These are phyloP conservation scores for Melanotaenia duboulayi DNA, from an alignment of 2,113 vertebrate genomes.

Conservation along the genomic window DNA sequence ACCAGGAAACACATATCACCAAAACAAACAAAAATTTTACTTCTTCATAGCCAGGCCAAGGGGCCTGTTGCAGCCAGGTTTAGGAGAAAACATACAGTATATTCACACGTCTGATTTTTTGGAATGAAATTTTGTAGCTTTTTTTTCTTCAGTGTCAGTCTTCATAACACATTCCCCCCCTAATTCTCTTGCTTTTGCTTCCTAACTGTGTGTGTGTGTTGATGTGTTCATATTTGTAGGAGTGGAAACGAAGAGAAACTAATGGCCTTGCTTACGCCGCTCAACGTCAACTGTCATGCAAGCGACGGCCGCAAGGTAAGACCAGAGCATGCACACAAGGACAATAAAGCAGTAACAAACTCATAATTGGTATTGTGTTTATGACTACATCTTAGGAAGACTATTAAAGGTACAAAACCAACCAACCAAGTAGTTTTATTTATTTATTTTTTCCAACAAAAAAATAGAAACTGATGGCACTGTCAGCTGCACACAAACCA, in stretches of 20 bases:
- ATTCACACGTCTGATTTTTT: conserved; percentile 47
- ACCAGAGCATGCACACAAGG: neutral
- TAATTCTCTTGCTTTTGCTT: conserved; percentile 46
- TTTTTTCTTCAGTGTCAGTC: conserved; percentile 37
- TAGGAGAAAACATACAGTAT: conserved; percentile 7
- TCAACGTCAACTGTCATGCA: conserved; percentile 99
- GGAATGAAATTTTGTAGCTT: too few relatives aligned
- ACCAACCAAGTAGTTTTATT: neutral
- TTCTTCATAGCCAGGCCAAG: conserved; percentile 18
- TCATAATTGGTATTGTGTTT: conserved; percentile 22
- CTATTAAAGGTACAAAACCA: conserved; percentile 21
- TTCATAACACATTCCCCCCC: conserved; percentile 50
- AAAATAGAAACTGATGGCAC: conserved; percentile 14
- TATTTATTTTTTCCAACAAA: neutral
- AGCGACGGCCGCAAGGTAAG: conserved; percentile 98
- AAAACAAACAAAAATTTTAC: conserved; percentile 25
- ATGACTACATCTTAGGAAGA: conserved; percentile 3
- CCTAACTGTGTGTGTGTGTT: conserved; percentile 18
- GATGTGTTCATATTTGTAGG: conserved; percentile 79
- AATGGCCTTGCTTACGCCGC: conserved; percentile 97
- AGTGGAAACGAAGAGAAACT: conserved; percentile 99
- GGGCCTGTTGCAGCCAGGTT: conserved; percentile 7
- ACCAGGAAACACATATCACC: conserved; percentile 41
- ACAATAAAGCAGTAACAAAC: conserved; percentile 8
- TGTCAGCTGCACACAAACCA: conserved; percentile 35